Conservation (phyloP, 2,113 vertebrate species). For the Nycticryphes semicollaris region DNA sequence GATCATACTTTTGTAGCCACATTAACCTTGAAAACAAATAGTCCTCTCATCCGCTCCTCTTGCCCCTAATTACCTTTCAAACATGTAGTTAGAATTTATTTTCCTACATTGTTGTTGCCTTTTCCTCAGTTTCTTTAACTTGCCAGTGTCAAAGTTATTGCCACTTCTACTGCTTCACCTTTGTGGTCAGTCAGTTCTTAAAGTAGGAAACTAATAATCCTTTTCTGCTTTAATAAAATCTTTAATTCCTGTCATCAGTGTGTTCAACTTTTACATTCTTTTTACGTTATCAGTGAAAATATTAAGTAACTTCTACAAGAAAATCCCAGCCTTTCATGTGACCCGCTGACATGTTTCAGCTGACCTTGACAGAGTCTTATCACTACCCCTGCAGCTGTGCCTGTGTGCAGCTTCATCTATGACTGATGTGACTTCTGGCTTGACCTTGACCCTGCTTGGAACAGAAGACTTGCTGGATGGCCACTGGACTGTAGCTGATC, state of each 20-base stretch:
- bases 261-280: not conserved
- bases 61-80: not conserved
- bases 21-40: not conserved
- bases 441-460: not conserved
- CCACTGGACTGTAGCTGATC: not conserved
- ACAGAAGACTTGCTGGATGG: not conserved
- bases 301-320: not conserved
- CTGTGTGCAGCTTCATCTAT: not conserved
- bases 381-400: not conserved
- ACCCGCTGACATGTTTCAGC: not conserved
- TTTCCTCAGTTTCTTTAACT: not conserved
- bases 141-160: not conserved
- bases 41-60: not conserved
- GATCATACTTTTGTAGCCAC: not conserved
- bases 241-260: not conserved
- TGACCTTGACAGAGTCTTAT: not conserved
- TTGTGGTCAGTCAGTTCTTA: not conserved
- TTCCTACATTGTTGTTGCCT: not conserved
- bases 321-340: not conserved
- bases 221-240: not conserved
- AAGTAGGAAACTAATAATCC: not conserved
- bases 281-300: not conserved
- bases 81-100: not conserved
- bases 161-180: not conserved
- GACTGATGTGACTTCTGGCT: not conserved